phyloP scores from a whole-genome alignment of 2,888 invertebrate species.

The Trichopoda pennipes region DNA sequence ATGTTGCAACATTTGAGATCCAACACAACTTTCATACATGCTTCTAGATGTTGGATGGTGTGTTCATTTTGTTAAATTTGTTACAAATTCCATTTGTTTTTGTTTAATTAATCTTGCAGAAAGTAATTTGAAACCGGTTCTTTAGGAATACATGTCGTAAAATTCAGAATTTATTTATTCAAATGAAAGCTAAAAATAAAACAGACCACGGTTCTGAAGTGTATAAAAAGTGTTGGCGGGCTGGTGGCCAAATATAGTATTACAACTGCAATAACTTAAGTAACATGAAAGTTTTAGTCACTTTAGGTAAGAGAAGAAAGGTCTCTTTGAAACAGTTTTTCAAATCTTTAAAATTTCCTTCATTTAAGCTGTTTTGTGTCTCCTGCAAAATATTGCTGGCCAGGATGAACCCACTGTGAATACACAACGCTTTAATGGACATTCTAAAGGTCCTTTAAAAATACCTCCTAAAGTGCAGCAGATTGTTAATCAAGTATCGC shows the following conservation, averaged over 20 bases:
- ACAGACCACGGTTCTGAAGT: neutral
- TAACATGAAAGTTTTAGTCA: conserved; percentile 40
- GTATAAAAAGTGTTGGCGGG: conserved; percentile 14
- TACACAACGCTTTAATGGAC: neutral
- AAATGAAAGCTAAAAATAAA: neutral
- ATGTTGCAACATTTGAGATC: no score
- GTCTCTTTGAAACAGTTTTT: neutral
- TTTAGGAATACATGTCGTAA: conserved; percentile 1
- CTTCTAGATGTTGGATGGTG: no score
- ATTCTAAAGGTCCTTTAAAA: neutral
- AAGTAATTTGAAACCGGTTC: neutral
- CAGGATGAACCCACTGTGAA: neutral
- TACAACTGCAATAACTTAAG: neutral
- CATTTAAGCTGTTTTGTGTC: conserved; percentile 17
- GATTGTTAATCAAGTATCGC: conserved; percentile 38
- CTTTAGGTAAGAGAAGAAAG: conserved; percentile 24
- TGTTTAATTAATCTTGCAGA: neutral
- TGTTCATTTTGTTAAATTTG: no score
- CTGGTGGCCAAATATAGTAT: neutral
- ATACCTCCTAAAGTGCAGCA: conserved; percentile 43
- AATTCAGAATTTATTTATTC: conserved; percentile 23
- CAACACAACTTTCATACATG: no score
- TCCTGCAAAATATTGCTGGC: conserved; percentile 2
- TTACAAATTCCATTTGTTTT: no score
- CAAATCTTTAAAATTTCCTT: neutral